Evolutionary conservation across 2,113 vertebrate genomes (phyloP), one percentile per base, ranked within the genome.

Genomic region (Orthonyx spaldingii): DNA sequence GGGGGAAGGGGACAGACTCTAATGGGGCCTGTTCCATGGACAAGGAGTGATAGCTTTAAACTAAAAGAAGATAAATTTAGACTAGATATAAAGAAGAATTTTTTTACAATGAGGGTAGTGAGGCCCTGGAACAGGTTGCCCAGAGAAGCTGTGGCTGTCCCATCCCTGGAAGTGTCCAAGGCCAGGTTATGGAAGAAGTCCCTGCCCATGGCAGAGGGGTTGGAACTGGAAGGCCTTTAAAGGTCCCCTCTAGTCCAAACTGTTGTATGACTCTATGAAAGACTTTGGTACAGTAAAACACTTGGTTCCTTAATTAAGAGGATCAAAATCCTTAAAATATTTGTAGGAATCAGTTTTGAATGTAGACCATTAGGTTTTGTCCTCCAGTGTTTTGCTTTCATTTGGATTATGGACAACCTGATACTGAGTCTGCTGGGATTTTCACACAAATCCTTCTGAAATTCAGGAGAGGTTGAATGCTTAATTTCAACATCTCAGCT

Each of bases 191-290:
- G 46, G 32, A 39, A 64, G 21, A 7, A 39, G 22, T 33, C 18
- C 23, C 41, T 65, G 35, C 17, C 9, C 7, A 5, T 3, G 2
- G 35, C 41, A 57, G 17, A 30, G 19, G 15, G 6, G 4, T 0
- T 57, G 52, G 28, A 35, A 11, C 14, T 41, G 3, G 24, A 5
- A 53, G 47, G 7, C 1, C 1, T 81, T 64, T 30, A 44, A 55
- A 77, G 24, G 13, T 30, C 10, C 6, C 10, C 3, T 64, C 49
- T 27, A 63, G 19, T 27, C 7, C 63, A 53, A 63, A 68, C 1
- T 5, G 0, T 52, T 68, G 8, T 27, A 3, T 41, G 19, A 32
- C 27, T 69, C 44, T 75, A 0, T 71, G 47, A 52, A 72, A 86
- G 8, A n/a, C 2, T 0, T 76, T 5, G 16, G 13, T 37, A 16